phyloP scores from a whole-genome alignment of 1,140 invertebrate species.

The Eumeta japonica region DNA sequence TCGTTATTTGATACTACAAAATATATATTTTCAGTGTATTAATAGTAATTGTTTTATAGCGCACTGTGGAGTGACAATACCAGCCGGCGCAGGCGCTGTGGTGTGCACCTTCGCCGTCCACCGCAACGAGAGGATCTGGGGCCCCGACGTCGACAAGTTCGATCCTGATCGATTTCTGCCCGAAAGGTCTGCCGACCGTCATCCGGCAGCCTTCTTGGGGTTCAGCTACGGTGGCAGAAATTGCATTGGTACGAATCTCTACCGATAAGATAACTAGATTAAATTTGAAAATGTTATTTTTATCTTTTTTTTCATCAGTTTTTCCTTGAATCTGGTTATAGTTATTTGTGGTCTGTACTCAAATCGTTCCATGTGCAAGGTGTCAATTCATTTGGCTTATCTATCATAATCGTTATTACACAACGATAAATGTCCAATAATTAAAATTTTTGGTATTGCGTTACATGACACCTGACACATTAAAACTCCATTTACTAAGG shows the following conservation, averaged over 20 bases:
- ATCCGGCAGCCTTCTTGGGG: slow-evolving; percentile 61
- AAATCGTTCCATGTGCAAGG: too few relatives aligned
- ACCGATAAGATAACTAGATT: neutral
- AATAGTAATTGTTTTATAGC: neutral
- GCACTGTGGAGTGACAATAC: slow-evolving; percentile 17
- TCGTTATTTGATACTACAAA: too few relatives aligned
- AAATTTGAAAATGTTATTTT: neutral
- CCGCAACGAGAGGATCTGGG: slow-evolving; percentile 49
- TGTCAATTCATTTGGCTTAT: too few relatives aligned
- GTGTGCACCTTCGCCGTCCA: slow-evolving; percentile 48
- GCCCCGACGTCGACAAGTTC: slow-evolving; percentile 64
- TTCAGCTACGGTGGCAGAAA: slow-evolving; percentile 65
- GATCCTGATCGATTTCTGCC: slow-evolving; percentile 69
- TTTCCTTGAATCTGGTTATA: neutral
- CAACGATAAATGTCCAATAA: too few relatives aligned
- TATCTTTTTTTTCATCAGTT: neutral
- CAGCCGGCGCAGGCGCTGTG: slow-evolving; percentile 32
- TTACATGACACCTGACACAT: too few relatives aligned
- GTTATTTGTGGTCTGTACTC: neutral
- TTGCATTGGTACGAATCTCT: slow-evolving; percentile 61
- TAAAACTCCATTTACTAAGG: too few relatives aligned
- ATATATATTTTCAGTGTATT: neutral
- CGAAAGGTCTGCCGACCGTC: slow-evolving; percentile 44
- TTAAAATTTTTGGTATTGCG: too few relatives aligned
- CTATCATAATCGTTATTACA: too few relatives aligned